These are phyloP conservation scores for Siderastrea siderea DNA, from an alignment of 92 coral and sea anemone species.

Conservation along the genomic window DNA sequence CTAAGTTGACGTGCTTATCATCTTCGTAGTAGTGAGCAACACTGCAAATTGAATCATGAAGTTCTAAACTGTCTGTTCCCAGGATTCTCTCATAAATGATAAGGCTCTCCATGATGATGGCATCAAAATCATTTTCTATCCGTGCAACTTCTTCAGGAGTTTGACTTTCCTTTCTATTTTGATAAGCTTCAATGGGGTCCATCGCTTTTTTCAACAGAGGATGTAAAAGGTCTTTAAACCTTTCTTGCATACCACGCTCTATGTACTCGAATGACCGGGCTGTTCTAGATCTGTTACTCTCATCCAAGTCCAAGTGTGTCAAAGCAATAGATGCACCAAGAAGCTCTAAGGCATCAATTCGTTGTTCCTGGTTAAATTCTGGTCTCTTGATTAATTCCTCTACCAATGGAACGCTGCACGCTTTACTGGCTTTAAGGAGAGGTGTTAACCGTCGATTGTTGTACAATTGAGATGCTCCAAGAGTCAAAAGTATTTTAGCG, in stretches of 20 bases:
- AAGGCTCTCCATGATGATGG: conserved; percentile 86
- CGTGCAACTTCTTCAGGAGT: conserved; percentile 60
- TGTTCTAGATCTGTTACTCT: conserved; percentile 34
- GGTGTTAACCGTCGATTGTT: conserved; percentile 81
- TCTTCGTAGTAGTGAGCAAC: conserved; percentile 73
- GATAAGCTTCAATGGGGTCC: conserved; percentile 81
- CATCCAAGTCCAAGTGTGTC: too few relatives aligned
- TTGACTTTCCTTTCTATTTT: conserved; percentile 79
- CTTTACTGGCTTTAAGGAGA: conserved; percentile 81
- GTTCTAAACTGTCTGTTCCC: conserved; percentile 74
- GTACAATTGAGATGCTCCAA: conserved; percentile 62
- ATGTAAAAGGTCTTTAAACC: conserved; percentile 40
- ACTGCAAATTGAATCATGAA: conserved; percentile 85
- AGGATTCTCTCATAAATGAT: conserved; percentile 84
- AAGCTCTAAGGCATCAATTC: conserved; percentile 78
- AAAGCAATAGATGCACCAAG: conserved; percentile 87
- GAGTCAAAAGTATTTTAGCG: conserved; percentile 70
- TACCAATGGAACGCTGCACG: conserved; percentile 82
- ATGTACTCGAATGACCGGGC: conserved; percentile 77
- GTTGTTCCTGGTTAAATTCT: conserved; percentile 59
- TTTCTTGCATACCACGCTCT: conserved; percentile 75
- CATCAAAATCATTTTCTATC: conserved; percentile 68
- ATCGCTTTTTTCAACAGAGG: conserved; percentile 48
- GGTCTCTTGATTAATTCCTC: conserved; percentile 75
- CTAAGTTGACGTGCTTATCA: conserved; percentile 70